A percentile compares a stretch with the other conserved stretches of the same genome.
Evolutionary conservation across 2,797 vertebrate genomes (phyloP).

Genomic region (Tamandua tetradactyla): DNA sequence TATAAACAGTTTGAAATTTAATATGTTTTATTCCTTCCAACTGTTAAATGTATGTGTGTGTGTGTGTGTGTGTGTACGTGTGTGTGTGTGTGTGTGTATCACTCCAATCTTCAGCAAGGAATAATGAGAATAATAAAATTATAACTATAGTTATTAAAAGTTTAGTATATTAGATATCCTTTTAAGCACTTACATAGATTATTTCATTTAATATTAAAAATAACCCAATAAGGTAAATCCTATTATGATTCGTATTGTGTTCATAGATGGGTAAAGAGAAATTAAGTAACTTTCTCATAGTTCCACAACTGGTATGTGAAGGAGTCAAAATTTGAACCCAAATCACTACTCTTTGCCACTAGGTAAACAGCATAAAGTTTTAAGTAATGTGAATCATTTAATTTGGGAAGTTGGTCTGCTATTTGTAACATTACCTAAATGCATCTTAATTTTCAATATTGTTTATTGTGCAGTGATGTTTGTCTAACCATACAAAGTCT

Average conservation of each 20-base stretch:
- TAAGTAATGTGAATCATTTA: constrained; percentile 13
- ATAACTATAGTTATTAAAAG: too few relatives aligned
- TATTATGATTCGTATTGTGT: too few relatives aligned
- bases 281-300: too few relatives aligned
- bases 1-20: background rate
- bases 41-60: too few relatives aligned
- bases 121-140: too few relatives aligned
- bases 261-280: too few relatives aligned
- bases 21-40: background rate
- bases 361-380: background rate
- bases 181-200: background rate
- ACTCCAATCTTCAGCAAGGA: too few relatives aligned
- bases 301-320: background rate
- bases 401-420: constrained; percentile 36
- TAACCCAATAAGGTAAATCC: background rate
- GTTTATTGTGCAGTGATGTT: constrained; percentile 29
- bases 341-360: background rate
- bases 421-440: constrained; percentile 54
- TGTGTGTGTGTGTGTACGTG: too few relatives aligned
- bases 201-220: background rate
- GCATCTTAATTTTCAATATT: constrained; percentile 50
- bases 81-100: too few relatives aligned
- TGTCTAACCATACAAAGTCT: constrained; percentile 43
- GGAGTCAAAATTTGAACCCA: background rate
- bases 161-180: background rate